A percentile compares a stretch with the other conserved stretches of the same genome.
Evolutionary conservation across 2,113 vertebrate species (phyloP).

Genomic region (Mellivora capensis): DNA sequence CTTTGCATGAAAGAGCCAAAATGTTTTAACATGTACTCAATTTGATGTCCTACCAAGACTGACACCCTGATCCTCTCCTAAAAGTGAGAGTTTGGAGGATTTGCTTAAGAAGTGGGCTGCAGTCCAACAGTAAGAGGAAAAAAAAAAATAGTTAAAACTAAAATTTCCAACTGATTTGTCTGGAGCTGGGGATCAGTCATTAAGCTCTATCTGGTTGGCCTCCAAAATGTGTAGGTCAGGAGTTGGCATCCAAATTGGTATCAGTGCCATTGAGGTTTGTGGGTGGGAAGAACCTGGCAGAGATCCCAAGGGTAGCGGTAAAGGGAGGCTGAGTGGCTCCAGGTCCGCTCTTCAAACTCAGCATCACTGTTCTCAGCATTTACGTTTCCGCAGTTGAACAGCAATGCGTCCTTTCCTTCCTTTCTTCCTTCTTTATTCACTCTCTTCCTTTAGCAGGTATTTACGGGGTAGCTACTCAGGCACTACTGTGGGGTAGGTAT

Average conservation of each 20-base stretch:
- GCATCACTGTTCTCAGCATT: neutral
- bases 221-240: slow-evolving; percentile 14
- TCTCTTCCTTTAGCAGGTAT: neutral
- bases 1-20: neutral
- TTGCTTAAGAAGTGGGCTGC: neutral
- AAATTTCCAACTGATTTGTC: neutral
- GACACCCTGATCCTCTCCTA: neutral
- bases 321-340: neutral
- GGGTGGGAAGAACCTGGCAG: slow-evolving; percentile 23
- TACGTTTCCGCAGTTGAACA: neutral
- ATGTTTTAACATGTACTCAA: neutral
- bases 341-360: neutral
- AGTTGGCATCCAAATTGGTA: neutral
- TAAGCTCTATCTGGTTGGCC: neutral
- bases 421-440: neutral
- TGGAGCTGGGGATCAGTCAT: neutral
- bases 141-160: neutral
- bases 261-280: slow-evolving; percentile 42
- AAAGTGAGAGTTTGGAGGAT: neutral
- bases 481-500: neutral
- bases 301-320: neutral
- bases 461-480: neutral
- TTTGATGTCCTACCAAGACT: neutral
- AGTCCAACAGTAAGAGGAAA: neutral
- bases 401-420: neutral